These are phyloP conservation scores for Lates japonicus DNA, from an alignment of 2,797 vertebrate genomes.

Conservation along the genomic window DNA sequence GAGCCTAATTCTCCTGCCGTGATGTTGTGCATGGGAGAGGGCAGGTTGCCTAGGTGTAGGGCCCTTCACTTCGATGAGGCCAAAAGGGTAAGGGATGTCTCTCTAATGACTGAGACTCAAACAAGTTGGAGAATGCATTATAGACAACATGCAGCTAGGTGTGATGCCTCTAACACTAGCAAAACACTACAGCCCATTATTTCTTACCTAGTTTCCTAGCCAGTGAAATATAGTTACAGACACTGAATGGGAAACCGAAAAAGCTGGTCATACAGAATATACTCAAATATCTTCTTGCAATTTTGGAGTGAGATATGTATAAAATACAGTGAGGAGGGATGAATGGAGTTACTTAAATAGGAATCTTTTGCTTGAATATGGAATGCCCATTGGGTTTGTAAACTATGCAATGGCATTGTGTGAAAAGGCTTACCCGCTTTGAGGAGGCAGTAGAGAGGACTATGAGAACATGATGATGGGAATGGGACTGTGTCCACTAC, in stretches of 20 bases:
- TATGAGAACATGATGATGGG: conserved; percentile 78
- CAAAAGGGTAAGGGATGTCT: conserved; percentile 87
- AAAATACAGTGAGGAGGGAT: conserved; percentile 61
- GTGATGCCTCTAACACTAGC: conserved; percentile 70
- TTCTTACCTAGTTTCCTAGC: conserved; percentile 24
- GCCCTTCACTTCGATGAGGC: conserved; percentile 87
- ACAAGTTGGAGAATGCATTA: conserved; percentile 85
- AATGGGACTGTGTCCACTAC: conserved; percentile 73
- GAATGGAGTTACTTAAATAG: conserved; percentile 78
- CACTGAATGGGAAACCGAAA: conserved; percentile 54
- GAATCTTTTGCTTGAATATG: conserved; percentile 74
- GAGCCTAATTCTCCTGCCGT: conserved; percentile 83
- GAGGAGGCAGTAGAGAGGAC: conserved; percentile 73
- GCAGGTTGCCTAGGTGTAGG: conserved; percentile 79
- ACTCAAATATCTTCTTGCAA: conserved; percentile 57
- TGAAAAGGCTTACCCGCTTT: conserved; percentile 69
- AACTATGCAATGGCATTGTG: conserved; percentile 74
- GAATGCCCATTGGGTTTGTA: conserved; percentile 70
- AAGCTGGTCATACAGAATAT: conserved; percentile 48
- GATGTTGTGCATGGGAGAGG: conserved; percentile 75
- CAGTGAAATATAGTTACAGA: conserved; percentile 54
- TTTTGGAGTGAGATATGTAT: conserved; percentile 57
- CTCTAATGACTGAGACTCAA: conserved; percentile 84
- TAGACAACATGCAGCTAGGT: conserved; percentile 76
- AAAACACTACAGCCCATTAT: conserved; percentile 71